Evolutionary conservation across 2,797 vertebrate species (phyloP).

Genomic region (Ctenopoma multispine): DNA sequence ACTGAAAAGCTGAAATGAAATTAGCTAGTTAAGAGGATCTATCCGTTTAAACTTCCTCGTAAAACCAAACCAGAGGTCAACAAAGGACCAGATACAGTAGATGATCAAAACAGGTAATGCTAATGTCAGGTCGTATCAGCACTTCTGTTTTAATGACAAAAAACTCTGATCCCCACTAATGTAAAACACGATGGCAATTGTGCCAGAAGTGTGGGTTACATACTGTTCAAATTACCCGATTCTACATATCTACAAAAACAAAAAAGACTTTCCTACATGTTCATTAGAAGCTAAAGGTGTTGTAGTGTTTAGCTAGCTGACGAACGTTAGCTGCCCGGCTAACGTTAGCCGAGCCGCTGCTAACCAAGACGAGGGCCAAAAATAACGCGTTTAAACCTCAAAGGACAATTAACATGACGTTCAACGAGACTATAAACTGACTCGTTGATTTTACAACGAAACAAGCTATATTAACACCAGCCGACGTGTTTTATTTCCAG

Average conservation of each 20-base stretch:
- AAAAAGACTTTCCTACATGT: neutral
- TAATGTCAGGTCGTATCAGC: too few relatives aligned
- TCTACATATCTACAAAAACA: neutral
- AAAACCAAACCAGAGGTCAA: neutral
- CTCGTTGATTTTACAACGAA: too few relatives aligned
- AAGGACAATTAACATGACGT: neutral
- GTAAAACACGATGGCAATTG: neutral
- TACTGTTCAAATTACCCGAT: neutral
- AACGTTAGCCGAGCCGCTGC: slow-evolving; percentile 20
- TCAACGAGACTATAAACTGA: accelerated
- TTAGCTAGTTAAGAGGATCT: accelerated
- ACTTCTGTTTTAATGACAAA: neutral
- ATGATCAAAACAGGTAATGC: neutral
- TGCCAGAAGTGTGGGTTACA: accelerated
- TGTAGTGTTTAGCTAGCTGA: neutral
- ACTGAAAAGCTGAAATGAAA: slow-evolving; percentile 43
- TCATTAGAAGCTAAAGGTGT: neutral
- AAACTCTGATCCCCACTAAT: neutral
- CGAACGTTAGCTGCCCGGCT: slow-evolving; percentile 22
- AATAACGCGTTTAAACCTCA: slow-evolving; percentile 5
- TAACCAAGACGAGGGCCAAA: slow-evolving; percentile 3
- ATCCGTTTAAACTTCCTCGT: neutral
- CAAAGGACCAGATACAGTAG: neutral
- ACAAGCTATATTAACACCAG: neutral
- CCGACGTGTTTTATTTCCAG: slow-evolving; percentile 23